Evolutionary conservation across 2,797 vertebrate species (phyloP), one percentile per base, ranked within the genome.

Genomic region (Pseudochirops cupreus): DNA sequence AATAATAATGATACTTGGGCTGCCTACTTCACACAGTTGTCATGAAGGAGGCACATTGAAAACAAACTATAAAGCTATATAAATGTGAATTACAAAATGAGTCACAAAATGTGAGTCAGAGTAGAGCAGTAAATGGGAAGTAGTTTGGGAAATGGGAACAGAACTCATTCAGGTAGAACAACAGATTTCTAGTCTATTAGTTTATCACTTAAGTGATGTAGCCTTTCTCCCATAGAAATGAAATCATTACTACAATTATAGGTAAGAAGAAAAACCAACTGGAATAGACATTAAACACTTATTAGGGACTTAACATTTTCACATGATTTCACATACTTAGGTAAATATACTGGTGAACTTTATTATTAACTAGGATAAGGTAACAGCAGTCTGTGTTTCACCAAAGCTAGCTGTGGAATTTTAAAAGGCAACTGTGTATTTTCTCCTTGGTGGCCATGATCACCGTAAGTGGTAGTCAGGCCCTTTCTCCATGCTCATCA

Each of bases 271-370:
- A 96, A 96, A 96, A 91, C 67, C 56, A 97, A 97, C 54, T 53
- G 46, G 94, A 97, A 95, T 87, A 89, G 96, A 96, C 62, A 95
- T 90, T 97, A 95, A 94, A 96, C 91, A 96, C 50, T 92, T 91
- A 96, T 58, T 96, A 96, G 29, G 94, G 58, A 90, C 94, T 94
- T 95, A 95, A 96, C 50, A 87, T 95, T 97, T 97, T 97, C 62
- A 94, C 56, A 92, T 91, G 82, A 95, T 87, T 97, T 95, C 56
- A 95, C 55, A 92, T 74, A 50, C 92, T 97, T 94, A 54, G 92
- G 92, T 59, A 96, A 97, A 97, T 91, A 95, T 0, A 97, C 82
- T 39, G 50, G 91, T 90, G 67, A 96, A 95, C 94, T 93, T 95
- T 95, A 97, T 95, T 95, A 97, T 95, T 97, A 94, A 96, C 93